A percentile compares a stretch with the other conserved stretches of the same genome.
Evolutionary conservation across 2,797 vertebrate genomes (phyloP).

Genomic region (Tokudaia tokunoshimensis): DNA sequence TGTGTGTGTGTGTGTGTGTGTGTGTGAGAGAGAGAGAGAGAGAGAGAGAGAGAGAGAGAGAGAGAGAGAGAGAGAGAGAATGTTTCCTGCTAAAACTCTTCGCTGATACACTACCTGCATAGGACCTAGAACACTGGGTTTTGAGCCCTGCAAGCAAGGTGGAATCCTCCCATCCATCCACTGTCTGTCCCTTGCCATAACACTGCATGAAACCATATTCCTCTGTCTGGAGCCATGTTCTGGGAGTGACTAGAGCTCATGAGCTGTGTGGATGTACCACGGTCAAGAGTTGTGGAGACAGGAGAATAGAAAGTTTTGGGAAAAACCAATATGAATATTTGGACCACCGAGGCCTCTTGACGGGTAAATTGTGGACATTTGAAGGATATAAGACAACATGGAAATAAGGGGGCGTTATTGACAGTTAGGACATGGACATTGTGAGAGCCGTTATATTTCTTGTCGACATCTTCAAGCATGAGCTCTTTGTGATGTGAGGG

Average conservation of each 20-base stretch:
- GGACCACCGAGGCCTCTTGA: neutral
- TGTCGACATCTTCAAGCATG: too few species aligned
- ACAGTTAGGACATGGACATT: neutral
- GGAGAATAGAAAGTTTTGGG: too few species aligned
- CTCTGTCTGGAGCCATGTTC: neutral
- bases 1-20: neutral
- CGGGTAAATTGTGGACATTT: neutral
- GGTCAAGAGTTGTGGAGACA: neutral
- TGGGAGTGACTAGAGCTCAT: neutral
- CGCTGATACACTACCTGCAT: neutral
- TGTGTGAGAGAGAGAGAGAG: neutral
- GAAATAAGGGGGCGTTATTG: too few species aligned
- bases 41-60: neutral
- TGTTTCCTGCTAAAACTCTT: neutral
- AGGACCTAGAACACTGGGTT: neutral
- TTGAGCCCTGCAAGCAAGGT: neutral
- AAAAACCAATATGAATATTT: too few species aligned
- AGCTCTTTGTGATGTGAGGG: neutral
- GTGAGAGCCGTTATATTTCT: neutral
- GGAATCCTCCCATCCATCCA: neutral
- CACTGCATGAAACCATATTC: neutral
- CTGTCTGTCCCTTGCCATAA: fast-evolving
- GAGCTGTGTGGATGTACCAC: too few species aligned
- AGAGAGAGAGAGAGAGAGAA: neutral
- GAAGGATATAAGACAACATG: neutral